Percentiles rank a stretch among this genome's conserved stretches.
Evolutionary conservation across 1,140 invertebrate genomes (phyloP).

Genomic region (Rhyzopertha dominica): DNA sequence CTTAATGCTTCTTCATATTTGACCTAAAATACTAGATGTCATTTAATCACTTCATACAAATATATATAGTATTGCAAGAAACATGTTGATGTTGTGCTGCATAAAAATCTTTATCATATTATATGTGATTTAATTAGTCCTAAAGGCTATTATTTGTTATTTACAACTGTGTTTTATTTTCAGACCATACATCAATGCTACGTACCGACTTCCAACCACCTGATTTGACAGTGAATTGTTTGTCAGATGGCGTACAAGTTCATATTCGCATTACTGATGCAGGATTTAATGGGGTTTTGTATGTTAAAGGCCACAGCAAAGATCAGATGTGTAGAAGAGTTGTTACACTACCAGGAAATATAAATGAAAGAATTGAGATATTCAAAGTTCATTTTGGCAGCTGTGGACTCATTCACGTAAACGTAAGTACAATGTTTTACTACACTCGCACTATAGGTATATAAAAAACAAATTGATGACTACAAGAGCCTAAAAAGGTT

Average conservation of each 20-base stretch:
- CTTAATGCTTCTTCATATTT: too few relatives aligned
- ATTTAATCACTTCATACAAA: too few relatives aligned
- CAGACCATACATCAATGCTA: slow-evolving; percentile 47
- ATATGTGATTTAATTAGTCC: too few relatives aligned
- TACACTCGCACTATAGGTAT: too few relatives aligned
- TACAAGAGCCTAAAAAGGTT: too few relatives aligned
- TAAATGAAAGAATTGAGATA: slow-evolving; percentile 64
- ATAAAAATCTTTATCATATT: too few relatives aligned
- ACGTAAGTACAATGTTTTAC: slow-evolving; percentile 71
- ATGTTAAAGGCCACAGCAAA: slow-evolving; percentile 92
- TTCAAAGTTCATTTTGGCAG: slow-evolving; percentile 90
- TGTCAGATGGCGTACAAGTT: slow-evolving; percentile 88
- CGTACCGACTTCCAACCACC: slow-evolving; percentile 79
- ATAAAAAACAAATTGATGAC: too few relatives aligned
- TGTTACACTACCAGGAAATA: slow-evolving; percentile 64
- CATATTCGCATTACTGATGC: slow-evolving; percentile 72
- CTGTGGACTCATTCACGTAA: slow-evolving; percentile 85
- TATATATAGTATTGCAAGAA: too few relatives aligned
- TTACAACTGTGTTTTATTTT: slow-evolving; percentile 11
- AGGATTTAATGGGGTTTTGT: slow-evolving; percentile 86
- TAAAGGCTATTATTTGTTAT: too few relatives aligned
- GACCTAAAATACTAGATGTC: too few relatives aligned
- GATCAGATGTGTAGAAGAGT: slow-evolving; percentile 81
- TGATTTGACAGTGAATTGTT: slow-evolving; percentile 80
- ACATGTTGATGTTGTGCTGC: too few relatives aligned